phyloP scores from a whole-genome alignment of 2,888 invertebrate species.

The Loripinus fragilis region DNA sequence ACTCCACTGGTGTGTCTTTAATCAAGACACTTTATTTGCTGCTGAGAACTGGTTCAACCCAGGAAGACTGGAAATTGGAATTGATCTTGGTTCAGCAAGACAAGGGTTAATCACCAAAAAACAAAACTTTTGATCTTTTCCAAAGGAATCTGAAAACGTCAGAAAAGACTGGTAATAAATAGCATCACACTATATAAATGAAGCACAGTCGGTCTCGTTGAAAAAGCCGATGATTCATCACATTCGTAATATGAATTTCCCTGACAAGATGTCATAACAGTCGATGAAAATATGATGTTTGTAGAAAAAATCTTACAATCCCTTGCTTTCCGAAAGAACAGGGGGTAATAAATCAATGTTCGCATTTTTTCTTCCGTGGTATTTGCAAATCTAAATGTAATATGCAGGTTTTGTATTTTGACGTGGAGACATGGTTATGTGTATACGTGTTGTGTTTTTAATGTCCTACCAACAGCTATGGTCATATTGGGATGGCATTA shows the following conservation, averaged over 20 bases:
- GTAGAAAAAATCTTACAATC: not conserved
- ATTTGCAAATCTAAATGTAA: slow-evolving; percentile 15
- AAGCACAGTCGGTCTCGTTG: not conserved
- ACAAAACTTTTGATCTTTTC: not conserved
- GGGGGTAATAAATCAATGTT: not conserved
- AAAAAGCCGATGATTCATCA: slow-evolving; percentile 9
- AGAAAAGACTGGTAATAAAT: slow-evolving; percentile 3
- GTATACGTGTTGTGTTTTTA: too few species aligned
- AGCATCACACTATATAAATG: slow-evolving; percentile 17
- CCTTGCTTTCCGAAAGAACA: not conserved
- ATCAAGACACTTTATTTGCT: too few species aligned
- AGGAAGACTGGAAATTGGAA: too few species aligned
- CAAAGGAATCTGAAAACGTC: not conserved
- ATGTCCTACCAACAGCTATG: too few species aligned
- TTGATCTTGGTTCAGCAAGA: too few species aligned
- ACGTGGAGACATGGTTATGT: too few species aligned
- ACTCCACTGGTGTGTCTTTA: too few species aligned
- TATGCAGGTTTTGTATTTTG: not conserved
- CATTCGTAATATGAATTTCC: slow-evolving; percentile 2
- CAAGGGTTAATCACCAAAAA: too few species aligned
- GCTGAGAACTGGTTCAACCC: too few species aligned
- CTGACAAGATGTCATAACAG: slow-evolving; percentile 14
- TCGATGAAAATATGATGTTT: slow-evolving; percentile 18
- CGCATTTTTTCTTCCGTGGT: slow-evolving; percentile 2
- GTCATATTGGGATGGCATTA: too few species aligned